Conservation (phyloP, 92 coral and sea anemone species). For the Palythoa heliodiscus region DNA sequence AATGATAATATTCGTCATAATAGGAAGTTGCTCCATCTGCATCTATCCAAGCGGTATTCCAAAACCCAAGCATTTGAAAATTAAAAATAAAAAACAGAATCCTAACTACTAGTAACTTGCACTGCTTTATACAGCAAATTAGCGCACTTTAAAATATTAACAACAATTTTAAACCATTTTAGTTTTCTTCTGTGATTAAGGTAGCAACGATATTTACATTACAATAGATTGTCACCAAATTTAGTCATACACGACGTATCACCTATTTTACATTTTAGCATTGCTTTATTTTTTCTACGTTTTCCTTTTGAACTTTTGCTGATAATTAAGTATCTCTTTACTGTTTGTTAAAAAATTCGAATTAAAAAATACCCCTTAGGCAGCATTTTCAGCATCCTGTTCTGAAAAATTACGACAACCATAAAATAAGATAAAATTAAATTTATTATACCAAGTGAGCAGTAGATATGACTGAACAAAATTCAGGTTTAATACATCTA, state of each 20-base stretch:
- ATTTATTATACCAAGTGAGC: slow-evolving; percentile 1
- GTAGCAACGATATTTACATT: background rate
- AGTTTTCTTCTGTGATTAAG: background rate
- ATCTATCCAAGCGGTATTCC: background rate
- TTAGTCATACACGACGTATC: slow-evolving; percentile 34
- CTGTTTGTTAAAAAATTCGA: background rate
- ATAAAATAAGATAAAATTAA: background rate
- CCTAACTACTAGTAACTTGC: background rate
- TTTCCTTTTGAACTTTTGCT: background rate
- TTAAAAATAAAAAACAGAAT: background rate
- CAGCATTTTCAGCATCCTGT: background rate
- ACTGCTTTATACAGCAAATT: background rate
- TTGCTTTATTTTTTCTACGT: background rate
- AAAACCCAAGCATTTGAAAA: background rate
- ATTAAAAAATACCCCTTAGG: background rate
- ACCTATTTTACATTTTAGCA: background rate
- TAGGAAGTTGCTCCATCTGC: background rate
- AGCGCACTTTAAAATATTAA: background rate
- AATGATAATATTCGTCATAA: background rate
- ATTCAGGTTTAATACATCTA: background rate
- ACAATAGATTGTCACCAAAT: slow-evolving; percentile 23
- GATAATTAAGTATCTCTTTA: background rate
- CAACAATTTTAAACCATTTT: background rate
- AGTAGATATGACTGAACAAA: background rate
- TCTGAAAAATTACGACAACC: background rate